Base-by-base conservation (phyloP, 1,140 invertebrate genomes). In the Trachymyrmex septentrionalis region DNA sequence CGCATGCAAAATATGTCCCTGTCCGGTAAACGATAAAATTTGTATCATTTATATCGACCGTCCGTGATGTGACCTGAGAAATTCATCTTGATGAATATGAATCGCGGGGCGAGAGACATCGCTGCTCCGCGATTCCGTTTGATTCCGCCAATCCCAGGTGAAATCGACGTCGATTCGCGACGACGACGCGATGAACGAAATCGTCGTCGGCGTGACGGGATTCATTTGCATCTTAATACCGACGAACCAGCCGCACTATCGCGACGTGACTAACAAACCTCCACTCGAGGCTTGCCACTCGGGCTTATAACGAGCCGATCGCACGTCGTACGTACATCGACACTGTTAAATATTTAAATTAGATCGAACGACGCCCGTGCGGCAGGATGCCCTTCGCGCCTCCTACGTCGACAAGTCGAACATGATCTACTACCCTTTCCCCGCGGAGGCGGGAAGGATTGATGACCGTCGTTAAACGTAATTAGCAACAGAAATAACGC, bases 191-290 rank as follows among this genome's bases (percentile, higher is more conserved):
- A 16, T 38, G 59, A 73, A 16, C 55, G 59, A n/a, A n/a, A 73
- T 10, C 19, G 44, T 48, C 84, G 75, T 64, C 63, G 63, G 24
- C 30, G 64, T 30, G 75, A 64, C 21, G 57, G 57, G 14, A 57
- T 81, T 90, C 87, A 91, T 91, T 91, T 91, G 87, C 89, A 91
- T 88, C 80, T 91, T 91, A 91, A 91, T 90, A 87, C 61, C 30
- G 50, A 55, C 61, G 14, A 44, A 57, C 12, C 69, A 48, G 53
- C 61, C 16, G 30, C 27, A 30, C 44, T 27, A 24, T 14, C 67
- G 48, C 64, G 75, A 48, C 55, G 80, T 48, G 73, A 72, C 75
- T 57, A 38, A 59, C 61, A 38, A 59, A 71, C 67, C 67, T 85
- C 59, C 38, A 27, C 64, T 38, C 55, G 24, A 61, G 30, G 30